A percentile compares a stretch with the other conserved stretches of the same genome.
These are phyloP conservation scores for Drosophila hydei DNA, from an alignment of 1,140 invertebrate genomes.

Conservation along the genomic window DNA sequence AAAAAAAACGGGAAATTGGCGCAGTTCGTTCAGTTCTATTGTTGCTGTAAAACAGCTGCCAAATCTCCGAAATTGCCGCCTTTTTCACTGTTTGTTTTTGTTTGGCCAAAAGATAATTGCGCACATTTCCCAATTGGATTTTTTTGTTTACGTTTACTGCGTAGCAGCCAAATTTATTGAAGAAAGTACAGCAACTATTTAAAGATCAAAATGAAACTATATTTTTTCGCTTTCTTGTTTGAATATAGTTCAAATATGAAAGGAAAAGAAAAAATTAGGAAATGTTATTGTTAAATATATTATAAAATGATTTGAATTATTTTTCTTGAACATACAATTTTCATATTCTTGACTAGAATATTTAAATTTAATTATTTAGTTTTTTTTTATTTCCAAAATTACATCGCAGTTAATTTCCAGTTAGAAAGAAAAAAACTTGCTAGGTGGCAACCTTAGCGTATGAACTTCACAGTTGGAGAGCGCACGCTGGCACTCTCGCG, in stretches of 20 bases:
- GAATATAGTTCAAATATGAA: neutral
- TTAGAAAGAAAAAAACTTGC: neutral
- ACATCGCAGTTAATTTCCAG: slow-evolving; percentile 1
- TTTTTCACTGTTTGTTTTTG: slow-evolving; percentile 61
- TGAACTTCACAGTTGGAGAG: slow-evolving; percentile 61
- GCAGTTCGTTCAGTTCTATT: slow-evolving; percentile 35
- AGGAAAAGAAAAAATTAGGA: too few species aligned
- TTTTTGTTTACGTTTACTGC: slow-evolving; percentile 35
- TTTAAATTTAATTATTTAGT: neutral
- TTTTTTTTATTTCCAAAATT: slow-evolving; percentile 11
- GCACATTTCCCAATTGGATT: slow-evolving; percentile 18
- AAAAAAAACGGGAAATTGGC: slow-evolving; percentile 35
- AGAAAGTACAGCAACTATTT: neutral
- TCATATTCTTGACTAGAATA: neutral
- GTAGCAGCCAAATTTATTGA: neutral
- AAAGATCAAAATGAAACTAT: neutral
- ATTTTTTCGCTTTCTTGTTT: too few species aligned
- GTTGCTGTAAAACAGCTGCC: slow-evolving; percentile 59
- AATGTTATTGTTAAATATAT: too few species aligned
- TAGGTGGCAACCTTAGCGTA: slow-evolving; percentile 56
- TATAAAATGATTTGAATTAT: too few species aligned
- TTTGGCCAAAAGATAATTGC: slow-evolving; percentile 54
- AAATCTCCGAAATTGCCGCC: slow-evolving; percentile 61
- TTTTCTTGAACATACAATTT: neutral
- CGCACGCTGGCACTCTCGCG: slow-evolving; percentile 2